These are phyloP conservation scores for Chloropsis cyanopogon DNA, from an alignment of 2,113 vertebrate species.

Conservation along the genomic window DNA sequence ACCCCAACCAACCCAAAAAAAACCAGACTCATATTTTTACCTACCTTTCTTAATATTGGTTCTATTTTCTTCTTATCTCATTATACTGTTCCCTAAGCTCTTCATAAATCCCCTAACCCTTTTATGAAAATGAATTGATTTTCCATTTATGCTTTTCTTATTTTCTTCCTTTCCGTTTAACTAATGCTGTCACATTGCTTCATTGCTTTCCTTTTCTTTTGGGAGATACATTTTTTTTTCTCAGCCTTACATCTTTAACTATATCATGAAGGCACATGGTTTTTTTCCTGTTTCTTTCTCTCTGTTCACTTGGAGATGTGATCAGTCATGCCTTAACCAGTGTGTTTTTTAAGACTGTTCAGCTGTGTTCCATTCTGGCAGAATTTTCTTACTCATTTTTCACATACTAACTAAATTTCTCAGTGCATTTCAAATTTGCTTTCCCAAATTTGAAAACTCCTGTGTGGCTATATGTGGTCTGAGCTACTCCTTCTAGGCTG, in stretches of 20 bases:
- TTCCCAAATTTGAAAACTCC: not conserved
- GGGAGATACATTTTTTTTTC: not conserved
- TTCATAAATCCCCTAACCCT: not conserved
- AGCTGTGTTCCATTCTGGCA: not conserved
- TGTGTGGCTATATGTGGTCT: not conserved
- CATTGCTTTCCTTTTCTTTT: not conserved
- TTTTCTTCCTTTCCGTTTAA: not conserved
- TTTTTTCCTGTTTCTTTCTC: slow-evolving; percentile 10
- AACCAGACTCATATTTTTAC: not conserved
- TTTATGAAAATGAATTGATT: not conserved
- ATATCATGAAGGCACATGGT: not conserved
- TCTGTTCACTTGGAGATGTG: slow-evolving; percentile 2
- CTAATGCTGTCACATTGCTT: not conserved
- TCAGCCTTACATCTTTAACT: slow-evolving; percentile 1
- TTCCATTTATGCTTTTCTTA: not conserved
- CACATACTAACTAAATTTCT: not conserved
- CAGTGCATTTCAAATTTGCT: not conserved
- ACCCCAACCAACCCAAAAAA: not conserved
- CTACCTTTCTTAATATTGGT: not conserved
- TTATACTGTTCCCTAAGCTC: not conserved
- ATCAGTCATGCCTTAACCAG: slow-evolving; percentile 21
- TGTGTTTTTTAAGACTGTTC: not conserved
- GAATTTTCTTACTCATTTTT: not conserved
- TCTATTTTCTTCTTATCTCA: not conserved
- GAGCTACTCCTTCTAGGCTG: not conserved